These are phyloP conservation scores for Monarcha castaneiventris DNA, from an alignment of 2,113 vertebrate species.

Conservation along the genomic window DNA sequence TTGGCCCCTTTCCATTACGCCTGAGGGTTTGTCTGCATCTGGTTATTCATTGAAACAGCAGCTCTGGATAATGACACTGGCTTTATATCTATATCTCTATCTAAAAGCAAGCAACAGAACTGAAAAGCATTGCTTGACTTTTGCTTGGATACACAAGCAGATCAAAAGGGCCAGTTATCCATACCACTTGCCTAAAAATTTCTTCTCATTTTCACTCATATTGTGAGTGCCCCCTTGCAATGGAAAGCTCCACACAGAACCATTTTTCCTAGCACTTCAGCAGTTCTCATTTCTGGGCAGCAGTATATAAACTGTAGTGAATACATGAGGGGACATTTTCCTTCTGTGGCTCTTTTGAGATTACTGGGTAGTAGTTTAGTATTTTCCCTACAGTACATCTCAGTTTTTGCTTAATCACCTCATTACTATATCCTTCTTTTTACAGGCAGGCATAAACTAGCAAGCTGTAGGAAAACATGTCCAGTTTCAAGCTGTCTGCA, in stretches of 20 bases:
- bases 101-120: neutral
- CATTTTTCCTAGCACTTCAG: neutral
- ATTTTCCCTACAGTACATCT: neutral
- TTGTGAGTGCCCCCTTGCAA: rapidly evolving
- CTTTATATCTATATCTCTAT: neutral
- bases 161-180: neutral
- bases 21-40: neutral
- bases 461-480: neutral
- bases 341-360: neutral
- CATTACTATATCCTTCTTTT: neutral
- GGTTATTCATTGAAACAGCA: neutral
- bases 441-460: neutral
- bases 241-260: neutral
- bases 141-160: neutral
- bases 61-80: neutral
- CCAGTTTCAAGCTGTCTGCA: neutral
- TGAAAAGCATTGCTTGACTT: neutral
- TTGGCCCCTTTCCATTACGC: neutral
- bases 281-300: neutral
- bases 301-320: neutral
- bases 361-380: neutral
- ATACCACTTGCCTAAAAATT: neutral
- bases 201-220: neutral
- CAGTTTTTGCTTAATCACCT: neutral
- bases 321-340: neutral